phyloP scores from a whole-genome alignment of 2,888 invertebrate genomes.

The Acleris laterana region DNA sequence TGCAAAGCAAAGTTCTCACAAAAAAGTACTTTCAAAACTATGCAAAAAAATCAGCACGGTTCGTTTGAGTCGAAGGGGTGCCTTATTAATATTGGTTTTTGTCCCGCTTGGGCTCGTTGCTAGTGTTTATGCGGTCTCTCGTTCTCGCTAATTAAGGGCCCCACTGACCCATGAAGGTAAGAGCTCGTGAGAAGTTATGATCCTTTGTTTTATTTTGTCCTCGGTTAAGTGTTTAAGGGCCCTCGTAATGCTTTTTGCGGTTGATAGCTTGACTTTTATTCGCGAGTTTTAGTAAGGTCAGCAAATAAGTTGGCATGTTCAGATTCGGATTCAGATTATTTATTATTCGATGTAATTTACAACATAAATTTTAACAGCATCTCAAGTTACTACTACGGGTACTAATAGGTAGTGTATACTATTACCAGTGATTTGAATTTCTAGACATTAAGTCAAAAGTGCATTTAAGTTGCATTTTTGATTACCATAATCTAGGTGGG shows the following conservation, averaged over 20 bases:
- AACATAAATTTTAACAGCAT: too few species aligned
- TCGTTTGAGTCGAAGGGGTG: conserved; percentile 67
- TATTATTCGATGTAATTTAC: too few species aligned
- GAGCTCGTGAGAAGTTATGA: conserved; percentile 72
- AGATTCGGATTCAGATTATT: too few species aligned
- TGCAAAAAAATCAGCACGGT: conserved; percentile 76
- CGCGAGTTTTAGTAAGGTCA: conserved; percentile 39
- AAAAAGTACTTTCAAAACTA: conserved; percentile 54
- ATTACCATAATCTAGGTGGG: too few species aligned
- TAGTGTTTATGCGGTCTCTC: conserved; percentile 48
- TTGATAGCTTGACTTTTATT: conserved; percentile 59
- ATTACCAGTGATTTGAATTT: too few species aligned
- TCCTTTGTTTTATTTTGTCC: conserved; percentile 73
- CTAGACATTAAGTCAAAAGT: too few species aligned
- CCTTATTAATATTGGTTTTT: conserved; percentile 65
- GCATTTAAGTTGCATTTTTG: too few species aligned
- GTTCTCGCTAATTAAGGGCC: conserved; percentile 72
- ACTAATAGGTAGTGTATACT: too few species aligned
- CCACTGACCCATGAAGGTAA: conserved; percentile 71
- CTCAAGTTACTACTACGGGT: too few species aligned
- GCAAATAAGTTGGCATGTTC: conserved; percentile 12
- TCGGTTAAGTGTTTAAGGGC: conserved; percentile 59
- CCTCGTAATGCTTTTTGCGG: conserved; percentile 52
- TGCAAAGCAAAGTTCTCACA: conserved; percentile 68
- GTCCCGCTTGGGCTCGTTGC: conserved; percentile 51